Conservation (phyloP, 1,140 invertebrate species). For the Pissodes strobi region DNA sequence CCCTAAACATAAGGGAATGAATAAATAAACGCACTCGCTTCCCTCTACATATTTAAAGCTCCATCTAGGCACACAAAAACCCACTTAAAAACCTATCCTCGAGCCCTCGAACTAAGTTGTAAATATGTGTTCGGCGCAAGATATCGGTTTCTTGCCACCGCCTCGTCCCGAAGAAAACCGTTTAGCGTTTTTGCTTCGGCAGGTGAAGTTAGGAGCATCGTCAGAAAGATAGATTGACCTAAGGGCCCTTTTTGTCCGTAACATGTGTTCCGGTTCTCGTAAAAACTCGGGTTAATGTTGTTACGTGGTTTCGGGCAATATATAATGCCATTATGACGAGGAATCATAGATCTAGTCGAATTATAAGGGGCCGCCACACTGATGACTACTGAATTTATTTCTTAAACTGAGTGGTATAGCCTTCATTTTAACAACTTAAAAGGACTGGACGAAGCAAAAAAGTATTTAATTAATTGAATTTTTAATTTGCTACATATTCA, state of each 20-base stretch:
- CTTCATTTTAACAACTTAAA: too few relatives aligned
- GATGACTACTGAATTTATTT: too few relatives aligned
- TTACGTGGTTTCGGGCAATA: too few relatives aligned
- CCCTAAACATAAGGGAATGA: too few relatives aligned
- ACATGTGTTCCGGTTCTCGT: constrained; percentile 33
- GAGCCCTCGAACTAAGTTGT: constrained; percentile 30
- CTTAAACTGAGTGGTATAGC: too few relatives aligned
- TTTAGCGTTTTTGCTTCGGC: constrained; percentile 39
- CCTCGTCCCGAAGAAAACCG: constrained; percentile 30
- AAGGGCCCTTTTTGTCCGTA: constrained; percentile 32
- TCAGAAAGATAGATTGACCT: constrained; percentile 37
- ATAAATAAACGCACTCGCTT: constrained; percentile 4
- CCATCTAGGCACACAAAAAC: constrained; percentile 17
- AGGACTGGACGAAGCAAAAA: too few relatives aligned
- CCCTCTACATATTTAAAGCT: constrained; percentile 21
- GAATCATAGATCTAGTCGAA: too few relatives aligned
- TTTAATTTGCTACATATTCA: too few relatives aligned
- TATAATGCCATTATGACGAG: too few relatives aligned
- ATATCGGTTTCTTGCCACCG: constrained; percentile 32
- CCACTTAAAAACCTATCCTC: constrained; percentile 29
- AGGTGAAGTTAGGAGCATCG: constrained; percentile 38
- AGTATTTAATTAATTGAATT: too few relatives aligned
- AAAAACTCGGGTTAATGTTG: not conserved
- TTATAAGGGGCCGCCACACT: too few relatives aligned
- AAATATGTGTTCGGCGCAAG: constrained; percentile 38